Evolutionary conservation across 2,113 vertebrate genomes (phyloP).

Genomic region (Sceloporus tristichus): DNA sequence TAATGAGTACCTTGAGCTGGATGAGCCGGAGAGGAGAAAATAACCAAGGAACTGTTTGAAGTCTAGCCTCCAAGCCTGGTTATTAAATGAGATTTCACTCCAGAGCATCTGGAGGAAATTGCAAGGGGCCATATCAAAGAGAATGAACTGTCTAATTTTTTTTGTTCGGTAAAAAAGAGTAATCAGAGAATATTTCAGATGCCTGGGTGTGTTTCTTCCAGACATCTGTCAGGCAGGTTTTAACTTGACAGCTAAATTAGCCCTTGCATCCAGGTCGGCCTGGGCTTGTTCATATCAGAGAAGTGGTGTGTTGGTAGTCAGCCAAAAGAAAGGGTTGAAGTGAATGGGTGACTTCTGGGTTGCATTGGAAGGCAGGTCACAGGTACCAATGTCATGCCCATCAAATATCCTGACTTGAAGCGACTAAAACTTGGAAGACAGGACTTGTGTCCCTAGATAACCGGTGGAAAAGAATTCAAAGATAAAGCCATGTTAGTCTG

Average conservation of each 20-base stretch:
- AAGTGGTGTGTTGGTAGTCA: neutral
- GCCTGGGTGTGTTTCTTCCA: fast-evolving
- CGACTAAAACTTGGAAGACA: too few relatives aligned
- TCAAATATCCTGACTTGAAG: too few relatives aligned
- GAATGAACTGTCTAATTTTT: neutral
- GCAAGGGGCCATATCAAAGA: too few relatives aligned
- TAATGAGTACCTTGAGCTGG: neutral
- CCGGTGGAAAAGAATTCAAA: too few relatives aligned
- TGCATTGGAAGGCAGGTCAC: too few relatives aligned
- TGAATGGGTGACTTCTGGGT: too few relatives aligned
- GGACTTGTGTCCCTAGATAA: too few relatives aligned
- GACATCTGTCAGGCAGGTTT: fast-evolving
- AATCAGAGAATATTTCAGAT: fast-evolving
- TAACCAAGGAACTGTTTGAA: neutral
- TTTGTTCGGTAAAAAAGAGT: fast-evolving
- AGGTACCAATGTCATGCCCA: too few relatives aligned
- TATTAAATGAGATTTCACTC: neutral
- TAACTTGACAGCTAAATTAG: fast-evolving
- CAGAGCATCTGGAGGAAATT: neutral
- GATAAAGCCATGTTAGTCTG: too few relatives aligned
- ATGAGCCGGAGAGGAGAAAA: too few relatives aligned
- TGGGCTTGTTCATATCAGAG: too few relatives aligned
- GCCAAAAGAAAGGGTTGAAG: too few relatives aligned
- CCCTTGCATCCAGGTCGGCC: fast-evolving
- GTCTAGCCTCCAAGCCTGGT: neutral